Conservation (phyloP, 2,888 invertebrate species). For the Masnerella sp. region DNA sequence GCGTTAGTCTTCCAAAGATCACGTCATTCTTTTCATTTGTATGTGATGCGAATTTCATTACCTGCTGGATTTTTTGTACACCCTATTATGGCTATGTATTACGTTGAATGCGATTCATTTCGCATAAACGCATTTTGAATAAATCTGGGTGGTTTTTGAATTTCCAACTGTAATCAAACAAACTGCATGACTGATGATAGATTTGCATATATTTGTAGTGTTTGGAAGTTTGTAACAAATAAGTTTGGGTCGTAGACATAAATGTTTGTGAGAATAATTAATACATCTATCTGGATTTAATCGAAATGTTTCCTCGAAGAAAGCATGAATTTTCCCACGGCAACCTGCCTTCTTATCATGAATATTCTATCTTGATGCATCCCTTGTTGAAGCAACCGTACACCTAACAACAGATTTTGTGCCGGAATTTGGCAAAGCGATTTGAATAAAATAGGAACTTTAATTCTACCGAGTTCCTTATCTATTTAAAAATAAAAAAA, state of each 20-base stretch:
- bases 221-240: neutral
- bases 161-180: too few relatives aligned
- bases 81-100: neutral
- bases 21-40: conserved; percentile 16
- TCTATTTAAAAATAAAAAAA: neutral
- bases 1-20: neutral
- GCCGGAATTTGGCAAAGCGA: conserved; percentile 11
- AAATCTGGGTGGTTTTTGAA: neutral
- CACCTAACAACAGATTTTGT: conserved; percentile 17
- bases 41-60: conserved; percentile 22
- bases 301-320: conserved; percentile 21
- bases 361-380: conserved; percentile 41
- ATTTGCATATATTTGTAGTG: too few relatives aligned
- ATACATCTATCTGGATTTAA: conserved; percentile 10
- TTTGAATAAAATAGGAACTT: neutral
- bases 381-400: conserved; percentile 7
- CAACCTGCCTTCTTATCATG: conserved; percentile 23
- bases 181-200: too few relatives aligned
- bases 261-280: neutral
- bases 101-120: neutral
- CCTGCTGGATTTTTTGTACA: neutral
- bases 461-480: neutral
- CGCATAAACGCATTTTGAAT: neutral
- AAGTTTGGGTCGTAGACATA: neutral
- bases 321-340: conserved; percentile 31